These are phyloP conservation scores for Syrmaticus mikado DNA, from an alignment of 2,113 vertebrate genomes.

Conservation along the genomic window DNA sequence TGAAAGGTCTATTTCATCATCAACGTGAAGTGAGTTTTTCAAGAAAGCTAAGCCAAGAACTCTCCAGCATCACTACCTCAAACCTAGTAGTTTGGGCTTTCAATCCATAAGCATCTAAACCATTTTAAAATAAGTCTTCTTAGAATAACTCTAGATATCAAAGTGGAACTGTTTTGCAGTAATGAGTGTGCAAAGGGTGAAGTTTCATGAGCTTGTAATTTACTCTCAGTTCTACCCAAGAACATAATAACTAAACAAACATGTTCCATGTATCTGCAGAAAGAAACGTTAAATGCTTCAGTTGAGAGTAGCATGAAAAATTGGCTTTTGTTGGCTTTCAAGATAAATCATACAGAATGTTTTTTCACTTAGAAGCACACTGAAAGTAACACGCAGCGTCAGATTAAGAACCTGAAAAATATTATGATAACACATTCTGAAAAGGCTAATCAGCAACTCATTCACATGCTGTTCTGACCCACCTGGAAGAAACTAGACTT, in stretches of 20 bases:
- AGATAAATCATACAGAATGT: background rate
- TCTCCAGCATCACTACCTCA: fast-evolving
- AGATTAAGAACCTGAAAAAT: background rate
- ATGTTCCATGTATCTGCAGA: background rate
- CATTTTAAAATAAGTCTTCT: background rate
- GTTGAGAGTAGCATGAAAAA: background rate
- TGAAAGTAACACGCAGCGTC: background rate
- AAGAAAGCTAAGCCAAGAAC: background rate
- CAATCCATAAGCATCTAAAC: background rate
- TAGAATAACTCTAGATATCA: background rate
- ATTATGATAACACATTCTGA: background rate
- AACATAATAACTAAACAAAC: background rate
- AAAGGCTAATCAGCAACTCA: background rate
- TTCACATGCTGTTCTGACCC: background rate
- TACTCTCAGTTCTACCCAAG: background rate
- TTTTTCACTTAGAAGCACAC: background rate
- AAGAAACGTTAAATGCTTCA: background rate
- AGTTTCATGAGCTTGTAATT: background rate
- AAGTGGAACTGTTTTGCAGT: background rate
- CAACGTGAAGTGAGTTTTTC: background rate
- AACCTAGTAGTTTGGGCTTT: background rate
- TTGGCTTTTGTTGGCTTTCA: background rate
- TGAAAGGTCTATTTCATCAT: fast-evolving
- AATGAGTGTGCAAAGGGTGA: fast-evolving
- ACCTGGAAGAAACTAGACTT: background rate